A percentile compares a stretch with the other conserved stretches of the same genome.
phyloP scores from a whole-genome alignment of 2,113 vertebrate genomes.

The Arothron firmamentum region DNA sequence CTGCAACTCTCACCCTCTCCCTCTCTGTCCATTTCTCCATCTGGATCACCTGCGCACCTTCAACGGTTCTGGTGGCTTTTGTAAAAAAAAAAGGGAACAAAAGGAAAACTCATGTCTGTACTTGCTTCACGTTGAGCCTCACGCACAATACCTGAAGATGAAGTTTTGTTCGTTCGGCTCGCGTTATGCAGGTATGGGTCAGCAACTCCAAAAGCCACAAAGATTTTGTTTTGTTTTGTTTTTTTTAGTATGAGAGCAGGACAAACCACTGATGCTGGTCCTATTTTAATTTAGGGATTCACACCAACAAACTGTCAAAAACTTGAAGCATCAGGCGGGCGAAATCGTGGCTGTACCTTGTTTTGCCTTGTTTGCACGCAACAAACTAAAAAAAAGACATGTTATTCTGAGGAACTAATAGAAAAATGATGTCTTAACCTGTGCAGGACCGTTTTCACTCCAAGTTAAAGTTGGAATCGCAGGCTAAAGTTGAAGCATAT shows the following conservation, averaged over 20 bases:
- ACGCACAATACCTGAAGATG: conserved; percentile 97
- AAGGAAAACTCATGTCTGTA: conserved; percentile 70
- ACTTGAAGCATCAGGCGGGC: conserved; percentile 30
- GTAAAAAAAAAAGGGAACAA: too few relatives aligned
- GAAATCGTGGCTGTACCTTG: not conserved
- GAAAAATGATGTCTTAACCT: not conserved
- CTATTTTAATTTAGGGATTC: too few relatives aligned
- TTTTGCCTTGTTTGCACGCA: conserved; percentile 60
- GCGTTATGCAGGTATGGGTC: conserved; percentile 97
- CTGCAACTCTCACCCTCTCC: not conserved
- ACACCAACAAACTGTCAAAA: not conserved
- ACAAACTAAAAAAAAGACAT: conserved; percentile 25
- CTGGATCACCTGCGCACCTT: not conserved
- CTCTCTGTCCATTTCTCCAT: not conserved
- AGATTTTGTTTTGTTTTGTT: not conserved
- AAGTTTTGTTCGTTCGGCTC: conserved; percentile 99
- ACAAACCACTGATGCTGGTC: not conserved
- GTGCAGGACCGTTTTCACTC: not conserved
- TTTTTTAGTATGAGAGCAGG: not conserved
- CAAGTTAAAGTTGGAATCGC: not conserved
- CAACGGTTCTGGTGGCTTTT: conserved; percentile 28
- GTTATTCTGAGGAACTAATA: not conserved
- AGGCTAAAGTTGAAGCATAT: too few relatives aligned
- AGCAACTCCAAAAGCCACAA: conserved; percentile 65
- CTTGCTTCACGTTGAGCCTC: conserved; percentile 99